A percentile compares a stretch with the other conserved stretches of the same genome.
Evolutionary conservation across 2,797 vertebrate genomes (phyloP).

Genomic region (Cyclura pinguis): DNA sequence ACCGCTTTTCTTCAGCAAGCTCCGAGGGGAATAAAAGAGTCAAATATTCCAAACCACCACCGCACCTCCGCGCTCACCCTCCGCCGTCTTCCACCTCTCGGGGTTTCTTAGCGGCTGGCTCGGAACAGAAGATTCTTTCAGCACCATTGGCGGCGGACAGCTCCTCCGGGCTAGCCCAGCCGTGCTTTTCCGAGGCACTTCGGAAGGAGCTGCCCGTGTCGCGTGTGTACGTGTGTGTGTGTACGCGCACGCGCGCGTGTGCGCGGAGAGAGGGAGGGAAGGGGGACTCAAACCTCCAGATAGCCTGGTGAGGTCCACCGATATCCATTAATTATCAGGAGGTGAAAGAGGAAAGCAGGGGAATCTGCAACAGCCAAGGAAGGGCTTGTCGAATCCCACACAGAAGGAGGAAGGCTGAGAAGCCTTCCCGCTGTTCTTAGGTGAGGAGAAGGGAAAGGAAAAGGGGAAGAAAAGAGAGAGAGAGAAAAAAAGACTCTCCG

Average conservation of each 20-base stretch:
- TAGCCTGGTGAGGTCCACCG: background rate
- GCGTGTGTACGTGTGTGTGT: background rate
- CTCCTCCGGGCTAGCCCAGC: conserved; percentile 16
- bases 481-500: background rate
- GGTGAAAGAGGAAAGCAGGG: conserved; percentile 36
- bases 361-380: conserved; percentile 5
- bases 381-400: background rate
- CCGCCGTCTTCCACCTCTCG: background rate
- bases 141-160: conserved; percentile 19
- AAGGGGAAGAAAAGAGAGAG: background rate
- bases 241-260: background rate
- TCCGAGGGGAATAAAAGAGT: conserved; percentile 5
- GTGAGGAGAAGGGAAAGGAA: background rate
- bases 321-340: conserved; percentile 50
- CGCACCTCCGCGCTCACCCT: too few species aligned
- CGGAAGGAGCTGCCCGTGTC: background rate
- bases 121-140: conserved; percentile 23
- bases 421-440: background rate
- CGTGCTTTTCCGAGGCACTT: background rate
- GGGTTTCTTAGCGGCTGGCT: background rate
- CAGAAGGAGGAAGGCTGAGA: background rate
- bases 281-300: conserved; percentile 10
- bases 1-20: conserved; percentile 23
- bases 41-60: background rate
- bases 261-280: background rate